A percentile compares a stretch with the other conserved stretches of the same genome.
These are phyloP conservation scores for Melanocharis versteri DNA, from an alignment of 2,113 vertebrate species.

Conservation along the genomic window DNA sequence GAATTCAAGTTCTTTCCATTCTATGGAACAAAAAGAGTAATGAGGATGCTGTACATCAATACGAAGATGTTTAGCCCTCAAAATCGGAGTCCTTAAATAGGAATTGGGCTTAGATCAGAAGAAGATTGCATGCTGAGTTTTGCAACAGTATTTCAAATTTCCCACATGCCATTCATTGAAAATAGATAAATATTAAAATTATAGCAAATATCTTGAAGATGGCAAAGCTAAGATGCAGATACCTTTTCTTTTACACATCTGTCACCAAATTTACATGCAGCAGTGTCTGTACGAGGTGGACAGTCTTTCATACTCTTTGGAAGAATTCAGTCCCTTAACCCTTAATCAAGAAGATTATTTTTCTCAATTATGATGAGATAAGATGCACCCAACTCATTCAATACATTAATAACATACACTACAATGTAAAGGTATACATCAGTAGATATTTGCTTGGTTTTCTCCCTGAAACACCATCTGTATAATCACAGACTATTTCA, in stretches of 20 bases:
- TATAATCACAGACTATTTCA: background rate
- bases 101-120: background rate
- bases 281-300: background rate
- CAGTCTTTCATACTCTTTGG: background rate
- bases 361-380: background rate
- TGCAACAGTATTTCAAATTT: background rate
- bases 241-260: background rate
- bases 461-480: background rate
- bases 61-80: background rate
- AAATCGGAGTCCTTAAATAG: background rate
- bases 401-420: fast-evolving
- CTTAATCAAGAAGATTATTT: background rate
- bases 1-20: background rate
- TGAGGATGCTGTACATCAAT: background rate
- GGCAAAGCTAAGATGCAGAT: background rate
- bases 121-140: background rate
- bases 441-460: background rate
- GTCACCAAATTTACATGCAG: background rate
- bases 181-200: background rate
- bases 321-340: background rate
- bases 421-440: background rate
- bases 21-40: background rate
- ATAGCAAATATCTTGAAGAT: background rate
- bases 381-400: background rate
- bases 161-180: background rate